Conservation (phyloP, 2,888 invertebrate genomes). For the Pheosia gnoma region DNA sequence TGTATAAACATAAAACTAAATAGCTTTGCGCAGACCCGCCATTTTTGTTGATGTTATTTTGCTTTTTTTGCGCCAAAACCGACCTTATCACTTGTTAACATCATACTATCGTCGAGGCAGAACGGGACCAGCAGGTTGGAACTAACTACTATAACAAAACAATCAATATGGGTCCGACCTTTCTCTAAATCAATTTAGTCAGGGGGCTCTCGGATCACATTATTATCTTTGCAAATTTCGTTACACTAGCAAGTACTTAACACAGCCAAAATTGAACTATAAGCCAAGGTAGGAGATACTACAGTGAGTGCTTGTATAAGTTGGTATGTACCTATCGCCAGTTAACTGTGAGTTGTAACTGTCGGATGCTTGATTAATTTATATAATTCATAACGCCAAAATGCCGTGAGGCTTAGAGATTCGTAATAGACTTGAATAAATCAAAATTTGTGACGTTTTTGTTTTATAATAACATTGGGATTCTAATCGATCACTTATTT, state of each 20-base stretch:
- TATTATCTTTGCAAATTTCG: constrained; percentile 13
- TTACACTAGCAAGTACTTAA: neutral
- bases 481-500: no score
- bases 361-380: constrained; percentile 19
- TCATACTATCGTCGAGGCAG: no score
- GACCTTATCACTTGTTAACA: no score
- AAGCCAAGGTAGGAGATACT: neutral
- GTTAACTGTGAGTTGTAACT: constrained; percentile 15
- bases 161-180: constrained; percentile 9
- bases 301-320: neutral
- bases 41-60: no score
- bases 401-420: constrained; percentile 9
- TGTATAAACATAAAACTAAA: no score
- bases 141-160: constrained; percentile 5
- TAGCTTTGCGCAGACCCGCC: no score
- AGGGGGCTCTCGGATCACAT: constrained; percentile 9
- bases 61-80: neutral
- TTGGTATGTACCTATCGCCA: constrained; percentile 5
- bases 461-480: neutral
- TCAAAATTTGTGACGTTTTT: neutral
- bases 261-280: constrained; percentile 9
- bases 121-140: neutral
- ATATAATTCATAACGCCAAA: constrained; percentile 16
- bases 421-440: constrained; percentile 1
- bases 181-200: constrained; percentile 15